These are phyloP conservation scores for Caligus rogercresseyi DNA, from an alignment of 1,140 invertebrate genomes.

Conservation along the genomic window DNA sequence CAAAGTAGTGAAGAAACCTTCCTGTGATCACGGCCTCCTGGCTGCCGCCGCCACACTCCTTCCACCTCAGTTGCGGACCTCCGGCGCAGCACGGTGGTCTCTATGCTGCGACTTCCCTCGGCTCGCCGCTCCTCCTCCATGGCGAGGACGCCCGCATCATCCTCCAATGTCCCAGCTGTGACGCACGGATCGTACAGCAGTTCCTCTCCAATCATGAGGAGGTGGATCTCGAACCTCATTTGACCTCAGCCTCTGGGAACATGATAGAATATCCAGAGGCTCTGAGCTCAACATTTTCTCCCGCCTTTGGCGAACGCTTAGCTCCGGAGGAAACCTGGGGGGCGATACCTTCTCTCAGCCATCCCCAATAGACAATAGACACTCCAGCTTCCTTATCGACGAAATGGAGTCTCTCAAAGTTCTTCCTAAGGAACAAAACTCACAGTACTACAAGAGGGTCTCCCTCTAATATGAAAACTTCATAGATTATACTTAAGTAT, in stretches of 20 bases:
- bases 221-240: background rate
- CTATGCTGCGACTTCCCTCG: constrained; percentile 1
- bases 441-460: background rate
- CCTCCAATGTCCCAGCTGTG: background rate
- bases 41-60: background rate
- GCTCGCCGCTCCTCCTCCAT: background rate
- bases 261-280: background rate
- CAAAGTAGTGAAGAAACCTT: background rate
- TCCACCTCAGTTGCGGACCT: constrained; percentile 4
- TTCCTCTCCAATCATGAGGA: background rate
- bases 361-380: background rate
- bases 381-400: background rate
- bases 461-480: too few species aligned
- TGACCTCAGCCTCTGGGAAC: background rate
- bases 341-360: background rate
- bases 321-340: background rate
- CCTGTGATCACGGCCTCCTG: background rate
- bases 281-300: background rate
- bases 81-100: background rate
- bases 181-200: background rate
- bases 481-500: too few species aligned
- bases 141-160: background rate
- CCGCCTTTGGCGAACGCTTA: background rate
- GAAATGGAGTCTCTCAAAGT: background rate
- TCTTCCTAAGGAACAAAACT: background rate